A percentile compares a stretch with the other conserved stretches of the same genome.
Evolutionary conservation across 2,113 vertebrate genomes (phyloP).

Genomic region (Brachyistius frenatus): DNA sequence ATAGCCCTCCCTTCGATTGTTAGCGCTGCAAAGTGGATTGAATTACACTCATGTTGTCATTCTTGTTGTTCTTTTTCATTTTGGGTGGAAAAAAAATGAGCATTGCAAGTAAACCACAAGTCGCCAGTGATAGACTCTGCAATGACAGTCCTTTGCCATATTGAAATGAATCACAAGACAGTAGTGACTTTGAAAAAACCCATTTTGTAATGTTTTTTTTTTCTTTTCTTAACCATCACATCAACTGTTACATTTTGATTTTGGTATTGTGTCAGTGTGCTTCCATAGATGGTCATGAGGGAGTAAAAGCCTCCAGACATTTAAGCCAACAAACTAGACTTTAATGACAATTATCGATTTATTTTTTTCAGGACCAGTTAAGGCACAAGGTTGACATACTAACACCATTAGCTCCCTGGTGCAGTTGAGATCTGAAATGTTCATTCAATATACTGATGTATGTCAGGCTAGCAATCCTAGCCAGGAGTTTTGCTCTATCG

Average conservation of each 20-base stretch:
- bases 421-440: slow-evolving; percentile 53
- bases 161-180: slow-evolving; percentile 28
- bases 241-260: background rate
- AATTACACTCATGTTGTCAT: slow-evolving; percentile 86
- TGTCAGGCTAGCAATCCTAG: slow-evolving; percentile 2
- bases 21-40: slow-evolving; percentile 86
- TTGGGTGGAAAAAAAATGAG: slow-evolving; percentile 79
- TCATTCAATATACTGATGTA: slow-evolving; percentile 42
- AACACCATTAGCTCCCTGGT: slow-evolving; percentile 55
- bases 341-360: slow-evolving; percentile 66
- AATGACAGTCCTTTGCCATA: slow-evolving; percentile 17
- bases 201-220: background rate
- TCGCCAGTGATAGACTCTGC: slow-evolving; percentile 59
- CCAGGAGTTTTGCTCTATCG: background rate
- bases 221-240: background rate
- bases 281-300: background rate
- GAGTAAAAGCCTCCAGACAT: slow-evolving; percentile 43
- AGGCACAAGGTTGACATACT: slow-evolving; percentile 62
- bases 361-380: slow-evolving; percentile 45
- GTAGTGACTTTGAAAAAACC: background rate
- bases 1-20: slow-evolving; percentile 84
- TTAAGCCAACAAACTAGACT: slow-evolving; percentile 59
- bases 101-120: slow-evolving; percentile 77
- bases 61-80: slow-evolving; percentile 75
- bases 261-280: slow-evolving; percentile 8